These are phyloP conservation scores for Hydriomena furcata DNA, from an alignment of 2,888 invertebrate genomes.

Conservation along the genomic window DNA sequence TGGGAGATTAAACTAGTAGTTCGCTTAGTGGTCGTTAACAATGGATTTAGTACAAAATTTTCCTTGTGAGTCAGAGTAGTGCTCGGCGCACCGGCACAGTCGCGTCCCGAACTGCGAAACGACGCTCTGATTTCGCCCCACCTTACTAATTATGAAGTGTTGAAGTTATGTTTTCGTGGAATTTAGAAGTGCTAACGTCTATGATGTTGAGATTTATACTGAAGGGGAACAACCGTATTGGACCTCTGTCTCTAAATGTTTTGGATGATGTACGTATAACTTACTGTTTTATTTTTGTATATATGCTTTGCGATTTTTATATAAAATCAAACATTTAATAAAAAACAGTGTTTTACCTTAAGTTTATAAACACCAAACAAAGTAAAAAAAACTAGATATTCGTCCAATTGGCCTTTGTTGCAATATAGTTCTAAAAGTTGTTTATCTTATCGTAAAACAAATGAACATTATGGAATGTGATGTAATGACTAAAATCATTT, in stretches of 20 bases:
- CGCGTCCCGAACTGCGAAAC: constrained; percentile 26
- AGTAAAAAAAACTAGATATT: too few species aligned
- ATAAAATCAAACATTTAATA: too few species aligned
- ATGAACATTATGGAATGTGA: too few species aligned
- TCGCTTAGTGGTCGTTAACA: constrained; percentile 63
- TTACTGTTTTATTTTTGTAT: too few species aligned
- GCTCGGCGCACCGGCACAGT: constrained; percentile 39
- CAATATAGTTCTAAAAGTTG: too few species aligned
- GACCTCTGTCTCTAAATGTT: constrained; percentile 43
- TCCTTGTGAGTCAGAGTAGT: constrained; percentile 67
- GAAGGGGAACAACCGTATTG: constrained; percentile 56
- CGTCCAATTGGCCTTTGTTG: too few species aligned
- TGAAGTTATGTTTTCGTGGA: constrained; percentile 56
- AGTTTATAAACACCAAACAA: too few species aligned
- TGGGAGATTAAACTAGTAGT: constrained; percentile 60
- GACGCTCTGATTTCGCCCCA: constrained; percentile 16
- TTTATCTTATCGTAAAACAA: too few species aligned
- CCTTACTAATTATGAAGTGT: constrained; percentile 23
- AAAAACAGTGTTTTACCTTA: too few species aligned
- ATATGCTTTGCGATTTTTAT: too few species aligned
- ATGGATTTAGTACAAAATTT: constrained; percentile 67
- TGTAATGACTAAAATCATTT: too few species aligned
- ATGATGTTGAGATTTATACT: constrained; percentile 62
- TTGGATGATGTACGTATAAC: constrained; percentile 23
- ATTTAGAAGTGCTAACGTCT: constrained; percentile 45